Percentiles rank a stretch among this genome's conserved stretches.
These are phyloP conservation scores for Rhabdophis nuchalis DNA, from an alignment of 2,797 vertebrate species.

Conservation along the genomic window DNA sequence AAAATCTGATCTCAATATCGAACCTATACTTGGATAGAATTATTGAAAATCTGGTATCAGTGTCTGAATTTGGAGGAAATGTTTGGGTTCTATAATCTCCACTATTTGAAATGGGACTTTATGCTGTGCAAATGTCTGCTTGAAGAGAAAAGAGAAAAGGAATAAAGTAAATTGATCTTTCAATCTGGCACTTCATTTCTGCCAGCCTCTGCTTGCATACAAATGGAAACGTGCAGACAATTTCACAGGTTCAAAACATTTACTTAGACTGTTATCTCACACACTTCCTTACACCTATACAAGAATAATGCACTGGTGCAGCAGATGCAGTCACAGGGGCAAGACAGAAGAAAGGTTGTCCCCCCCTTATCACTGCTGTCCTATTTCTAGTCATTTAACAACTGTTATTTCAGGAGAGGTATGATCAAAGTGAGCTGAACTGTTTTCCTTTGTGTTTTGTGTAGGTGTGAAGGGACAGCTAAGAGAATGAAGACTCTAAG, in stretches of 20 bases:
- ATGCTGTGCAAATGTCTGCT: not conserved
- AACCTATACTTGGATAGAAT: not conserved
- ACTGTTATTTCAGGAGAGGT: constrained; percentile 44
- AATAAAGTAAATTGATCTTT: not conserved
- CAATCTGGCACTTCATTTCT: not conserved
- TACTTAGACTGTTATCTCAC: not conserved
- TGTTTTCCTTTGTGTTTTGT: constrained; percentile 71
- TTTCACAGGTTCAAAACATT: not conserved
- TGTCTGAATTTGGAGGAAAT: not conserved
- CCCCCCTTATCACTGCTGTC: fast-evolving
- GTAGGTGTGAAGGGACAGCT: constrained; percentile 83
- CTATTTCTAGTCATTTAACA: not conserved
- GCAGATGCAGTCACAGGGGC: not conserved
- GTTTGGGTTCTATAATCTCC: not conserved
- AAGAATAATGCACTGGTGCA: not conserved
- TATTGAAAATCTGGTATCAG: not conserved
- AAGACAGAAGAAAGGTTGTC: not conserved
- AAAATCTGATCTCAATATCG: not conserved
- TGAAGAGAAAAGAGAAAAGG: not conserved
- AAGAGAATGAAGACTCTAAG: constrained; percentile 87
- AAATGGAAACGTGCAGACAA: not conserved
- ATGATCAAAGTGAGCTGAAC: constrained; percentile 62
- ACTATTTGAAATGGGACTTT: not conserved
- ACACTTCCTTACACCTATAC: not conserved
- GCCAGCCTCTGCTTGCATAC: not conserved